Percentiles rank a stretch among this genome's conserved stretches.
Evolutionary conservation across 2,797 vertebrate genomes (phyloP).

Genomic region (Discoglossus pictus): DNA sequence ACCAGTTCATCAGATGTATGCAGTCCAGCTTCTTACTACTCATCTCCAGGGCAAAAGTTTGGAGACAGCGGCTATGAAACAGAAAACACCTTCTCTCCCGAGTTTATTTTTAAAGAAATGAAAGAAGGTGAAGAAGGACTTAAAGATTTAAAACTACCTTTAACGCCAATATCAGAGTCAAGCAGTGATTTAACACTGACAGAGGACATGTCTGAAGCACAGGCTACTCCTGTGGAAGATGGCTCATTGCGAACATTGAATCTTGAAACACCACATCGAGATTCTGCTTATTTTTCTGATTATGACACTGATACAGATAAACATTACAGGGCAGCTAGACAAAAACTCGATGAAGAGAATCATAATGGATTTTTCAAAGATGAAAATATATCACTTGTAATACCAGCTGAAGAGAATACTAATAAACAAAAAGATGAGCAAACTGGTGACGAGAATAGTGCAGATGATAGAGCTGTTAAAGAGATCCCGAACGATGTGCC

Average conservation of each 20-base stretch:
- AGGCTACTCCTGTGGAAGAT: constrained; percentile 78
- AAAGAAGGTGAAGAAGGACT: constrained; percentile 38
- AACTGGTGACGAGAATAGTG: constrained; percentile 9
- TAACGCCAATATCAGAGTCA: constrained; percentile 53
- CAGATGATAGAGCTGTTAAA: background rate
- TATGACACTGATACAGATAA: constrained; percentile 78
- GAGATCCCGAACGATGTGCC: background rate
- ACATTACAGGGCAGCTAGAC: constrained; percentile 6
- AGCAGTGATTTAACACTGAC: constrained; percentile 68
- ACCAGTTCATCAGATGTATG: constrained; percentile 58
- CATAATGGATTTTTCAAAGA: constrained; percentile 35
- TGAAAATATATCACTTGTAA: constrained; percentile 33
- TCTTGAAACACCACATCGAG: constrained; percentile 79
- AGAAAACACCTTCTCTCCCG: constrained; percentile 74
- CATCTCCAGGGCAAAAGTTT: constrained; percentile 65
- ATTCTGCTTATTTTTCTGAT: constrained; percentile 88
- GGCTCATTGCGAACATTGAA: constrained; percentile 77
- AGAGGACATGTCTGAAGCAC: constrained; percentile 59
- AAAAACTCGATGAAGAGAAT: constrained; percentile 47
- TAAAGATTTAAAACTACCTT: constrained; percentile 35
- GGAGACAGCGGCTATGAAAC: constrained; percentile 72
- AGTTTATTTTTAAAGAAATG: constrained; percentile 77
- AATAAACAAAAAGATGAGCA: constrained; percentile 9
- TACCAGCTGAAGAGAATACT: constrained; percentile 12
- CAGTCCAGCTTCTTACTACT: constrained; percentile 65